Percentiles rank a stretch among this genome's conserved stretches.
These are phyloP conservation scores for Balaeniceps rex DNA, from an alignment of 2,113 vertebrate species.

Conservation along the genomic window DNA sequence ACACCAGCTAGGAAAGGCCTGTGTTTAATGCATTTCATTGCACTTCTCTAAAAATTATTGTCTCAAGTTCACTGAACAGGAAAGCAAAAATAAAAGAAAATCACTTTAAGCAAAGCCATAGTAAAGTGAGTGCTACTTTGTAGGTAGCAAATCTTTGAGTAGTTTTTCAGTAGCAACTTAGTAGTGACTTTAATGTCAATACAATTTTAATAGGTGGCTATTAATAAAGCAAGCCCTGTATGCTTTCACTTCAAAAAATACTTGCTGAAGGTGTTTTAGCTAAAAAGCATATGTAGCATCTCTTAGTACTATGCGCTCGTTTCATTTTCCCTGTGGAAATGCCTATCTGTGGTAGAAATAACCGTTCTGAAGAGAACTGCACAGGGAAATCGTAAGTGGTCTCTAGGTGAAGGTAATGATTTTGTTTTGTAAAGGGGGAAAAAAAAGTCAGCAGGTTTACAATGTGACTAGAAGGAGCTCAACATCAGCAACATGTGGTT, in stretches of 20 bases:
- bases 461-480: neutral
- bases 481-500: neutral
- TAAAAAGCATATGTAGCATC: neutral
- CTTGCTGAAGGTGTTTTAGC: neutral
- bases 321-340: neutral
- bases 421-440: neutral
- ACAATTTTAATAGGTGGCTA: neutral
- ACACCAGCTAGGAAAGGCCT: neutral
- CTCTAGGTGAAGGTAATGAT: neutral
- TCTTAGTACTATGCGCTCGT: neutral
- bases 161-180: neutral
- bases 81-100: constrained; percentile 10
- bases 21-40: constrained; percentile 19
- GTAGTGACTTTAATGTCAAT: neutral
- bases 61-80: constrained; percentile 22
- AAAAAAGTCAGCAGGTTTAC: neutral
- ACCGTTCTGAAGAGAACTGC: neutral
- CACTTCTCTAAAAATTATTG: neutral
- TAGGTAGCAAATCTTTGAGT: neutral
- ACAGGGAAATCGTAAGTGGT: neutral
- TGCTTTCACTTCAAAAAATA: neutral
- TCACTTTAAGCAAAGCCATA: neutral
- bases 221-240: neutral
- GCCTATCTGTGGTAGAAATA: neutral
- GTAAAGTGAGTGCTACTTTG: neutral